phyloP scores from a whole-genome alignment of 1,140 invertebrate species.

The Zaprionus ghesquierei region DNA sequence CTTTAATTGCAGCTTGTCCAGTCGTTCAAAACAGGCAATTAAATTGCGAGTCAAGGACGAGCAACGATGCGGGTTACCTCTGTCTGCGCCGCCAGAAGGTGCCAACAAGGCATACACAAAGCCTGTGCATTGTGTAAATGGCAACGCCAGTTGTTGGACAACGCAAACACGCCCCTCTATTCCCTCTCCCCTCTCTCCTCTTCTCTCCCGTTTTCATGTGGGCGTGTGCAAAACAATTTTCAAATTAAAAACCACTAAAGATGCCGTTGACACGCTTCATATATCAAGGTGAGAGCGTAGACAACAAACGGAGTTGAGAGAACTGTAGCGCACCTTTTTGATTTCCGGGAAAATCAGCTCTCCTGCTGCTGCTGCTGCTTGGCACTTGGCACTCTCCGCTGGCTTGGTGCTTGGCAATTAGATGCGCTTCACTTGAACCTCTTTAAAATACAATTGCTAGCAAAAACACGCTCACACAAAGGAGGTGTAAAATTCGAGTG shows the following conservation, averaged over 20 bases:
- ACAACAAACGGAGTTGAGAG: not conserved
- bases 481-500: constrained; percentile 71
- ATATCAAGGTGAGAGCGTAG: constrained; percentile 59
- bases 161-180: constrained; percentile 50
- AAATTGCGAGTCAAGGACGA: constrained; percentile 48
- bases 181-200: not conserved
- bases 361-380: not conserved
- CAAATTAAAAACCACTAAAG: constrained; percentile 80
- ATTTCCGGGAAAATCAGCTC: constrained; percentile 67
- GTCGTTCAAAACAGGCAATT: constrained; percentile 34
- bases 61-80: constrained; percentile 28
- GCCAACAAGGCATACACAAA: constrained; percentile 55
- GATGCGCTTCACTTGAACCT: constrained; percentile 79
- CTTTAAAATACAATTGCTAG: constrained; percentile 75
- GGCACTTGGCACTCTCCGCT: constrained; percentile 57
- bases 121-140: constrained; percentile 20
- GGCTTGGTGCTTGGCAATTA: constrained; percentile 69
- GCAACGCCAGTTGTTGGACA: constrained; percentile 70
- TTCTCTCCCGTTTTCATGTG: too few relatives aligned
- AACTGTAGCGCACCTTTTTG: constrained; percentile 61
- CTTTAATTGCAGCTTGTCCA: constrained; percentile 72
- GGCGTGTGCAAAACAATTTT: constrained; percentile 72
- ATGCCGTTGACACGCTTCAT: constrained; percentile 78
- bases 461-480: constrained; percentile 60
- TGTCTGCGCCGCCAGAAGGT: constrained; percentile 34